A percentile compares a stretch with the other conserved stretches of the same genome.
Conservation (phyloP, 2,797 vertebrate species). For the Centropyge bicolor region DNA sequence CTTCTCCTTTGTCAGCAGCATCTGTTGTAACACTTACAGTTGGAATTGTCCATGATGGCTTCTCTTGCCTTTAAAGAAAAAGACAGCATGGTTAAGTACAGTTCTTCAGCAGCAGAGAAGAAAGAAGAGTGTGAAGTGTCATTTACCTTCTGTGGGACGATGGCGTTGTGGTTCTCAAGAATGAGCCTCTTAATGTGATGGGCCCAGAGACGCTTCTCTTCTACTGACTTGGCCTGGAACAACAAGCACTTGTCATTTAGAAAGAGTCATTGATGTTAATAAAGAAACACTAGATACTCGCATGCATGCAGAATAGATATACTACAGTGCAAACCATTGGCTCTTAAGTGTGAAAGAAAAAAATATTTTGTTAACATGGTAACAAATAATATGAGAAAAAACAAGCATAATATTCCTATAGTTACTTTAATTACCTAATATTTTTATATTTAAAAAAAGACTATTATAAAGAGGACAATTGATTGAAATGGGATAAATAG, state of each 20-base stretch:
- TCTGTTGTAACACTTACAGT: conserved; percentile 88
- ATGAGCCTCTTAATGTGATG: conserved; percentile 98
- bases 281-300: not conserved
- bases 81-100: not conserved
- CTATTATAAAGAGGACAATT: not conserved
- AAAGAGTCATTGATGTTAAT: not conserved
- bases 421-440: not conserved
- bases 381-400: not conserved
- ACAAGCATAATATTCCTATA: not conserved
- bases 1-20: conserved; percentile 34
- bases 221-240: conserved; percentile 90
- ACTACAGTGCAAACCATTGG: not conserved
- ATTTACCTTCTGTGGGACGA: conserved; percentile 92
- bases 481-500: not conserved
- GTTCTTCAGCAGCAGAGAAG: not conserved
- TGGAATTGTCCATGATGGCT: conserved; percentile 91
- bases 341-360: not conserved
- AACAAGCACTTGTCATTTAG: conserved; percentile 21
- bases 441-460: too few relatives aligned
- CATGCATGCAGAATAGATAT: not conserved
- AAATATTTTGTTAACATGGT: not conserved
- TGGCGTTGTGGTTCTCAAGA: conserved; percentile 95
- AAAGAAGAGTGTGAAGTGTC: not conserved
- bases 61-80: conserved; percentile 89
- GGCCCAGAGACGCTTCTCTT: conserved; percentile 95